phyloP scores from a whole-genome alignment of 2,113 vertebrate species.

The Camelus dromedarius region DNA sequence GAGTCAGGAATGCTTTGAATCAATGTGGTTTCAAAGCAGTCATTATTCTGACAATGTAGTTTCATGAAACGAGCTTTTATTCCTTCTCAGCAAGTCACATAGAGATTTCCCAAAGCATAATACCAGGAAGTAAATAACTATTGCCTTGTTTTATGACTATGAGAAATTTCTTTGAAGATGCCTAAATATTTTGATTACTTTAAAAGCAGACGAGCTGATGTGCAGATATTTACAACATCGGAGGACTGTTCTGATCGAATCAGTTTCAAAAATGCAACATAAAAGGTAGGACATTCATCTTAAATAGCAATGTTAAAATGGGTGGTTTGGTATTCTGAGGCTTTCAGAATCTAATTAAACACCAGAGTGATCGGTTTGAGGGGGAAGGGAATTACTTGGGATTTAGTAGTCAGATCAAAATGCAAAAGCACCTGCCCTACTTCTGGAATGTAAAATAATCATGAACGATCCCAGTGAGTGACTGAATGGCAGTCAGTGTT shows the following conservation, averaged over 20 bases:
- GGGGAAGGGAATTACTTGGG: not conserved
- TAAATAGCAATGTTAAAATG: not conserved
- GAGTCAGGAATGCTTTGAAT: not conserved
- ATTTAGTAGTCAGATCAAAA: not conserved
- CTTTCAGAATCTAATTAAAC: conserved; percentile 25
- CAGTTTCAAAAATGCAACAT: not conserved
- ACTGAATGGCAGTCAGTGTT: not conserved
- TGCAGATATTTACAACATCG: conserved; percentile 68
- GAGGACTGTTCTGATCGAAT: conserved; percentile 56
- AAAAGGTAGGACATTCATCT: conserved; percentile 8
- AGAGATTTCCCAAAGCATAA: conserved; percentile 44
- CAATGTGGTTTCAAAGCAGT: conserved; percentile 50
- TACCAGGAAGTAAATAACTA: conserved; percentile 64
- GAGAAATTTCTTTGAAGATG: conserved; percentile 68
- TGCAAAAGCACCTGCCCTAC: not conserved
- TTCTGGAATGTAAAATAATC: not conserved
- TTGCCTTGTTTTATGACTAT: conserved; percentile 72
- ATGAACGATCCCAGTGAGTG: not conserved
- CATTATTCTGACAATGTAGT: conserved; percentile 54
- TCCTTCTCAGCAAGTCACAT: conserved; percentile 37
- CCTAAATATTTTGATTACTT: conserved; percentile 81
- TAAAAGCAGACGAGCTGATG: conserved; percentile 42
- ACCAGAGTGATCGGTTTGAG: not conserved
- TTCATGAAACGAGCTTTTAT: conserved; percentile 61
- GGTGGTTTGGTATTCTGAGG: not conserved